Base-by-base conservation (phyloP, 2,113 vertebrate species). In the Neofelis nebulosa region DNA sequence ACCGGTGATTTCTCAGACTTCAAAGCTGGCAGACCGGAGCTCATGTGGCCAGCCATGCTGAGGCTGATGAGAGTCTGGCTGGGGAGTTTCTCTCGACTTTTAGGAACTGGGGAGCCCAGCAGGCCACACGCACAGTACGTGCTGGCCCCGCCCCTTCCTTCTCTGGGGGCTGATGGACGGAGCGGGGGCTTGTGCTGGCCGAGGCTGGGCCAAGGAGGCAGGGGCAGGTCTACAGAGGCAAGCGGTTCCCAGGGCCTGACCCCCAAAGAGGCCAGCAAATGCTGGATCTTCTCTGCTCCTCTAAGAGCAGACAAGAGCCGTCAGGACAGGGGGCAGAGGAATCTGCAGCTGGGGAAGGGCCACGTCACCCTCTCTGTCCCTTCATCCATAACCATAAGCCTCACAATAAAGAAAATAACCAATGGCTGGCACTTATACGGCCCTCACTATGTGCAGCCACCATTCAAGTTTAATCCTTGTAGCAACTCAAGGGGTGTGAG, bases 351-450 rank as follows among this genome's bases (percentile, higher is more conserved):
- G 78, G 76, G 23, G 18, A 9, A 88, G 68, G 41, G 84, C 7
- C 18, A 0, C 27, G 68, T 48, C 31, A 9, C 57, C 25, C 18
- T 89, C 66, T 66, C 73, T 15, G 16, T 31, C 36, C 38, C 91
- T 93, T 29, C 29, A 33, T 11, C 50, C 73, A 82, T 12, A 41
- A 38, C 63, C 23, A 0, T 4, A 27, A 66, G 89, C 33, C 38
- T 21, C 36, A 0, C 0, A 5, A 78, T 3, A 63, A 38, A 50
- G 31, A 78, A 15, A 69, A 38, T 1, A 4, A 50, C n/a, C 45
- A 12, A 2, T 5, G 7, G 0, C 0, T 0, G 23, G 48, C 31
- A 27, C 52, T 15, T 27, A 7, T 0, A 18, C 4, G 36, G 69
- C 38, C 4, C 21, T 21, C 69, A 12, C 78, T 4, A 5, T 2